Percentiles rank a stretch among this genome's conserved stretches.
These are phyloP conservation scores for Oreotrochilus melanogaster DNA, from an alignment of 2,113 vertebrate genomes.

Conservation along the genomic window DNA sequence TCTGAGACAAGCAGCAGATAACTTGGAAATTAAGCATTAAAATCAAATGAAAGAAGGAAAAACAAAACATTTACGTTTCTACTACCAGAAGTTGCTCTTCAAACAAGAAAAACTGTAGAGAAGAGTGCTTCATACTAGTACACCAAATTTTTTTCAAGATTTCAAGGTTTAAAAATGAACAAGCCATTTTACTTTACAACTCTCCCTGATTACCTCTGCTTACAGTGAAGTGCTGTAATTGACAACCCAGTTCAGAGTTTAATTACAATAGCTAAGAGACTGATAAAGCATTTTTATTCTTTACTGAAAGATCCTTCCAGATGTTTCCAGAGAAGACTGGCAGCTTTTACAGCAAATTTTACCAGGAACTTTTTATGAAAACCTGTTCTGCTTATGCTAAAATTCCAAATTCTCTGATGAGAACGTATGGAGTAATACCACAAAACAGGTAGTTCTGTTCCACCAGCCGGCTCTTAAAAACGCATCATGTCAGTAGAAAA, in stretches of 20 bases:
- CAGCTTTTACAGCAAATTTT: neutral
- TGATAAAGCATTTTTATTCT: neutral
- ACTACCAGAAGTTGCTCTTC: neutral
- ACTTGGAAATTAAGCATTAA: neutral
- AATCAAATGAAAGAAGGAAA: neutral
- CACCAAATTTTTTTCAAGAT: neutral
- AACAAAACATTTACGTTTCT: neutral
- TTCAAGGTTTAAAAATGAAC: neutral
- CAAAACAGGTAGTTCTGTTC: neutral
- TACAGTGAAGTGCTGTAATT: neutral
- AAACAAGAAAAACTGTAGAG: too few relatives aligned
- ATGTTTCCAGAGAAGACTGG: neutral
- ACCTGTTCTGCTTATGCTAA: neutral
- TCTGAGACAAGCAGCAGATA: neutral
- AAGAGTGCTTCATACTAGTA: neutral
- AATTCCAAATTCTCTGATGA: neutral
- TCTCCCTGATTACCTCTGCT: neutral
- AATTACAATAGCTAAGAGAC: neutral
- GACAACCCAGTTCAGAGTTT: neutral
- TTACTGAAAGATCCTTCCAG: neutral
- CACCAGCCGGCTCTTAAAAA: neutral
- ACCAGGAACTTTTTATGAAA: neutral
- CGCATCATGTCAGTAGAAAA: neutral
- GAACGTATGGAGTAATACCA: accelerated
- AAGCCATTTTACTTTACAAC: neutral